Evolutionary conservation across 2,113 vertebrate species (phyloP).

Genomic region (Sterna hirundo): DNA sequence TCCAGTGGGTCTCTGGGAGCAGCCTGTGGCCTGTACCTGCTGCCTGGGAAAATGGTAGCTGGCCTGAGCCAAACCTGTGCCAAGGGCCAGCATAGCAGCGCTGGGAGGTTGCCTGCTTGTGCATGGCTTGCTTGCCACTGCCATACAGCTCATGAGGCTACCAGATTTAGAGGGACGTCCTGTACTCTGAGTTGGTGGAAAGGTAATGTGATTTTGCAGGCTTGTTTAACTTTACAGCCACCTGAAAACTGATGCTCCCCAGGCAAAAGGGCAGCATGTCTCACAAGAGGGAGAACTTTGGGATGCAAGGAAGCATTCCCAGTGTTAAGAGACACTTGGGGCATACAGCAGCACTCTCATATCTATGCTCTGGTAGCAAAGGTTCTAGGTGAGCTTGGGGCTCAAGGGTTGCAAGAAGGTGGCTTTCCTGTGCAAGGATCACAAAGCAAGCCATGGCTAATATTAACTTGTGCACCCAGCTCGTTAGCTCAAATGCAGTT

Average conservation of each 20-base stretch:
- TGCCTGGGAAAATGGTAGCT: not conserved
- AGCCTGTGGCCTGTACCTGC: not conserved
- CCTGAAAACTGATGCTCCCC: not conserved
- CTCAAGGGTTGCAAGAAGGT: not conserved
- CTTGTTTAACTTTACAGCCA: not conserved
- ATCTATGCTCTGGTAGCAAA: not conserved
- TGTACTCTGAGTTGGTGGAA: not conserved
- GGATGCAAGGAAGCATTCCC: not conserved
- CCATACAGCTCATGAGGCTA: not conserved
- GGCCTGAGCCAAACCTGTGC: not conserved
- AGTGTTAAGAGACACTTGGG: not conserved
- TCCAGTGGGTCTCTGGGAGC: not conserved
- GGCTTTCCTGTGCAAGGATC: not conserved
- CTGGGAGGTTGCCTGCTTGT: not conserved
- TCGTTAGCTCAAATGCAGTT: not conserved
- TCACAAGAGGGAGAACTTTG: not conserved
- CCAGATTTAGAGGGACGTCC: not conserved
- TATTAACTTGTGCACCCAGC: not conserved
- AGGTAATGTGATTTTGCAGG: not conserved
- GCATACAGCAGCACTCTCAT: not conserved
- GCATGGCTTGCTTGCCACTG: not conserved
- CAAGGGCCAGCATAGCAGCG: not conserved
- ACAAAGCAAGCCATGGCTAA: not conserved
- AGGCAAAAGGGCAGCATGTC: not conserved
- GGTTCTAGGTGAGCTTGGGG: not conserved